Conservation (phyloP, 2,888 invertebrate genomes). For the Aquatica leii region DNA sequence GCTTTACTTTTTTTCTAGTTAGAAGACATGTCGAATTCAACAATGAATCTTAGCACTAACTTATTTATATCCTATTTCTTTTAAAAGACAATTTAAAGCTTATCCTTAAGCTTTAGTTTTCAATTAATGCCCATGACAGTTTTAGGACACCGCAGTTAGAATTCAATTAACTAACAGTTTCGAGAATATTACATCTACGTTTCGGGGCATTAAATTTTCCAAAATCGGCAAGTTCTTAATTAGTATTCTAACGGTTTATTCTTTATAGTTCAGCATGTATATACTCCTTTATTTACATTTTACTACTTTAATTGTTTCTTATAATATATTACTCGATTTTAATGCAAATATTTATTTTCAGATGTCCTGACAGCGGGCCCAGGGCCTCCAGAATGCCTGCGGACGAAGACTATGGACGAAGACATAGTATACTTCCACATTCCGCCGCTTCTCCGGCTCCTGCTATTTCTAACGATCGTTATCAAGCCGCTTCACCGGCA, state of each 20-base stretch:
- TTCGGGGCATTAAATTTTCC: too few relatives aligned
- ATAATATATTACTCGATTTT: neutral
- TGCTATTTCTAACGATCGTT: conserved; percentile 48
- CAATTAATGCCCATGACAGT: conserved; percentile 29
- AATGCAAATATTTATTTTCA: conserved; percentile 52
- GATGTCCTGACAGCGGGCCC: conserved; percentile 74
- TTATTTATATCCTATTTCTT: conserved; percentile 12
- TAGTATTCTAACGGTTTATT: too few relatives aligned
- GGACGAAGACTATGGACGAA: conserved; percentile 59
- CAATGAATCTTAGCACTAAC: conserved; percentile 20
- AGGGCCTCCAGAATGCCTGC: conserved; percentile 71
- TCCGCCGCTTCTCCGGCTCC: conserved; percentile 47
- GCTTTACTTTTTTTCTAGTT: too few relatives aligned
- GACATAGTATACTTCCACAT: conserved; percentile 53
- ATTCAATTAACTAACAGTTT: conserved; percentile 17
- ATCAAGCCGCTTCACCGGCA: conserved; percentile 42
- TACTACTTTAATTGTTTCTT: too few relatives aligned
- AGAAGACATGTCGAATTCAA: conserved; percentile 10
- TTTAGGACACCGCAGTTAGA: conserved; percentile 20
- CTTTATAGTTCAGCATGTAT: too few relatives aligned
- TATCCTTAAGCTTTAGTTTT: conserved; percentile 19
- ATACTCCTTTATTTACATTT: too few relatives aligned
- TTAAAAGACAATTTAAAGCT: conserved; percentile 18
- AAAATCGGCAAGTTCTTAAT: too few relatives aligned
- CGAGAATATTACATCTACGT: neutral